Base-by-base conservation (phyloP, 2,888 invertebrate species). In the Drosophila dives region DNA sequence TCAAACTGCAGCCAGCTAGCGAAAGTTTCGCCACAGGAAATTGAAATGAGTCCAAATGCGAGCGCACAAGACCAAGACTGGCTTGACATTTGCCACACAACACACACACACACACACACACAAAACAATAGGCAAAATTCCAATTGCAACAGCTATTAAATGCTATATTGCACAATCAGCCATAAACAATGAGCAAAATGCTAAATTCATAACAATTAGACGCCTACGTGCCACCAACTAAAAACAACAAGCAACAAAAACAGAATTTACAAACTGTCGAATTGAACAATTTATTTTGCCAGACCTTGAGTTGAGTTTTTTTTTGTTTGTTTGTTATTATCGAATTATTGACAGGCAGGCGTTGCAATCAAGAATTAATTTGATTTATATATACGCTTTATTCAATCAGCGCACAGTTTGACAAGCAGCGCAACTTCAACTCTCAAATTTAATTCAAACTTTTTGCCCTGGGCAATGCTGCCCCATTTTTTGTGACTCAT, bases 151-250 rank as follows among this genome's bases (percentile, higher is more conserved):
- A 61, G 58, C 80, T 59, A 75, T 76, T 63, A 83, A 81, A 81
- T 85, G 83, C 72, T 80, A 85, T 80, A 85, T 53, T 71, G 80
- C 72, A 66, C 73, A 76, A 74, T 72, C 58, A 58, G 58, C 42
- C 12, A 23, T n/a, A n/a, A 38, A 48, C 40, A 60, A 50, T 42
- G 34, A 36, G 36, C 48, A 68, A 76, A 75, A 64, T 67, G 55
- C 63, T 49, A 68, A 67, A 61, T 80, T 72, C 77, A 72, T 69
- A 83, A 86, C 84, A 84, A 89, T 84, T 84, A 84, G 71, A 84
- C 84, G 84, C 89, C 84, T 89, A 84, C 89, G 75, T 86, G 81
- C 75, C 64, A 45, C 63, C 49, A 49, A 29, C 38, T 12, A 32
- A 40, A 38, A 51, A 38, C 15, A 29, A 3, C n/a, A 29, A 3